Evolutionary conservation across 2,797 vertebrate species (phyloP), one percentile per base, ranked within the genome.

Genomic region (Podarcis siculus): DNA sequence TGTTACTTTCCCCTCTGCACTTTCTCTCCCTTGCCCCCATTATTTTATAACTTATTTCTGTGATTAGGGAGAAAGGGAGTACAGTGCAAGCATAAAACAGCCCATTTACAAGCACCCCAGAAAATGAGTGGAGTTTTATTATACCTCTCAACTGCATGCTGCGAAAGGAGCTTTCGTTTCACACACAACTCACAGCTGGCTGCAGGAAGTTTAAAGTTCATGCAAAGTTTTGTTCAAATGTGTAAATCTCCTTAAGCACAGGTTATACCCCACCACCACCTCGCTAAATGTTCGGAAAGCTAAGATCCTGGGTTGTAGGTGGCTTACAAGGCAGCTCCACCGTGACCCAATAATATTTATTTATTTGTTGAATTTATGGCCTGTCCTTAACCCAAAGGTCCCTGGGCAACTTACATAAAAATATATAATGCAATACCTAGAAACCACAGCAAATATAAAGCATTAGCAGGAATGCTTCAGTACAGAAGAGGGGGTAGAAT

Each of bases 41-140:
- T 93, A 90, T 0, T 10, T 39, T 92, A 89, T 92, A 86, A 69
- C 79, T 93, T 86, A 89, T 83, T 92, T 92, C 90, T 92, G 90
- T 93, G 90, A 89, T 82, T 92, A 90, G 82, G 91, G 86, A 93
- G 88, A 91, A 92, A 93, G 88, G 78, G 94, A 93, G 87, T 86
- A 91, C 58, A 87, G 88, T 84, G 94, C 90, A 84, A 90, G 93
- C 75, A 91, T 89, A 95, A 95, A 90, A 90, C 82, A 89, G 49
- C 88, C 92, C 93, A 91, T 95, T 95, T 94, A 92, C 67, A 89
- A 95, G 89, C 83, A 92, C 88, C 82, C 45, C 75, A 92, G 90
- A 89, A 93, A 95, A 94, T 90, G 82, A 88, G 79, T 91, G 45
- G 71, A 89, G 90, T 93, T 97, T 95, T 94, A 94, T 94, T 94